These are phyloP conservation scores for Drosophila mayaguana DNA, from an alignment of 2,888 invertebrate genomes.

Conservation along the genomic window DNA sequence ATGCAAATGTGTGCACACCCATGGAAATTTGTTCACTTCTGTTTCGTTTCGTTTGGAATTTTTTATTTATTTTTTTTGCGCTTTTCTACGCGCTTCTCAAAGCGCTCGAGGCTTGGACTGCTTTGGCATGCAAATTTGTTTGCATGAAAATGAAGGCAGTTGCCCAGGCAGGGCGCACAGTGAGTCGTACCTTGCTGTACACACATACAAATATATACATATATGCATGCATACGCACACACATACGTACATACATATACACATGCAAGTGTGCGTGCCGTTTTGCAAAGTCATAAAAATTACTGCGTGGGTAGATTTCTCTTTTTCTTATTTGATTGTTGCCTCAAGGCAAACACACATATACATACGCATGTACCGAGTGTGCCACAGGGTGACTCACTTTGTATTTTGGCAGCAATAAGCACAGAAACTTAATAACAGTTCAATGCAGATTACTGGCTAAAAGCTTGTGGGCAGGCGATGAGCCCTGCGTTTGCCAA, in stretches of 20 bases:
- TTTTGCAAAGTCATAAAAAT: conserved; percentile 67
- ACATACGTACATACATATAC: conserved; percentile 10
- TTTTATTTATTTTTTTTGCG: conserved; percentile 49
- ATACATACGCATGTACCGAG: background rate
- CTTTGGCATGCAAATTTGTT: conserved; percentile 79
- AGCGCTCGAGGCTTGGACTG: conserved; percentile 46
- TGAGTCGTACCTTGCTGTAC: background rate
- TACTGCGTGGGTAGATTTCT: conserved; percentile 29
- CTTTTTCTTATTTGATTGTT: conserved; percentile 9
- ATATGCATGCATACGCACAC: conserved; percentile 9
- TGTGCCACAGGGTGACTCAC: conserved; percentile 13
- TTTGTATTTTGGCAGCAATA: conserved; percentile 50
- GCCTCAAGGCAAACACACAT: conserved; percentile 20
- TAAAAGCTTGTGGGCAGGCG: conserved; percentile 34
- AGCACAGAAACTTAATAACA: conserved; percentile 71
- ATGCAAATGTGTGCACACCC: conserved; percentile 18
- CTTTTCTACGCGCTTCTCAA: conserved; percentile 58
- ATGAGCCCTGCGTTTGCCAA: conserved; percentile 27
- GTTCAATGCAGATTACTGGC: conserved; percentile 72
- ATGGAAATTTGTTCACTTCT: conserved; percentile 66
- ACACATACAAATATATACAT: background rate
- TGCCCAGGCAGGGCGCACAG: conserved; percentile 5
- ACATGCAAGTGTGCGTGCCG: conserved; percentile 51
- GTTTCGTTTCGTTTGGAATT: conserved; percentile 12
- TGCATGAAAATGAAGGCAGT: conserved; percentile 74